These are phyloP conservation scores for Eulimnadia texana DNA, from an alignment of 1,140 invertebrate genomes.

Conservation along the genomic window DNA sequence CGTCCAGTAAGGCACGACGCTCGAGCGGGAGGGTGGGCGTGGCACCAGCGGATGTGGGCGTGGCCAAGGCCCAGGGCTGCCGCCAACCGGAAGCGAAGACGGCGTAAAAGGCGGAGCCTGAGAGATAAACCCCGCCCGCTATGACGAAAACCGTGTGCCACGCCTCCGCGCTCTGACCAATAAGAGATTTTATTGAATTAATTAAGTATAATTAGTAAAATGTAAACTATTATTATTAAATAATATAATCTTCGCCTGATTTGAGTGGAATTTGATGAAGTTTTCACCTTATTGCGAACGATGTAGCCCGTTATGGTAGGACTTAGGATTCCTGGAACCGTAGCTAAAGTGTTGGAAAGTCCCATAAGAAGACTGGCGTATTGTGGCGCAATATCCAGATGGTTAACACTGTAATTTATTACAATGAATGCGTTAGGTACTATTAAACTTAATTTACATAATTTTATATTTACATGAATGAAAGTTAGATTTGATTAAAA, in stretches of 20 bases:
- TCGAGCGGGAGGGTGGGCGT: neutral
- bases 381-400: conserved; percentile 70
- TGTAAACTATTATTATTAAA: neutral
- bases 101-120: conserved; percentile 27
- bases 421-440: too few relatives aligned
- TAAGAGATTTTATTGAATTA: neutral
- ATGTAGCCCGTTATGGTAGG: conserved; percentile 62
- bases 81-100: conserved; percentile 27
- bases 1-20: neutral
- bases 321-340: conserved; percentile 71
- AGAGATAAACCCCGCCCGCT: conserved; percentile 25
- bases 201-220: neutral
- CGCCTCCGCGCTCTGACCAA: neutral
- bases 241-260: neutral
- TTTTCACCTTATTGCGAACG: conserved; percentile 47
- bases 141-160: conserved; percentile 34
- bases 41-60: neutral
- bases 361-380: conserved; percentile 72
- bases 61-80: conserved; percentile 27
- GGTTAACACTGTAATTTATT: conserved; percentile 50
- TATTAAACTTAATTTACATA: too few relatives aligned
- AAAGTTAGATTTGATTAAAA: neutral
- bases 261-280: too few relatives aligned
- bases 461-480: too few relatives aligned
- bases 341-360: conserved; percentile 72